Evolutionary conservation across 1,140 invertebrate species (phyloP), one percentile per base, ranked within the genome.

Genomic region (Pogonognathellus flavescens): DNA sequence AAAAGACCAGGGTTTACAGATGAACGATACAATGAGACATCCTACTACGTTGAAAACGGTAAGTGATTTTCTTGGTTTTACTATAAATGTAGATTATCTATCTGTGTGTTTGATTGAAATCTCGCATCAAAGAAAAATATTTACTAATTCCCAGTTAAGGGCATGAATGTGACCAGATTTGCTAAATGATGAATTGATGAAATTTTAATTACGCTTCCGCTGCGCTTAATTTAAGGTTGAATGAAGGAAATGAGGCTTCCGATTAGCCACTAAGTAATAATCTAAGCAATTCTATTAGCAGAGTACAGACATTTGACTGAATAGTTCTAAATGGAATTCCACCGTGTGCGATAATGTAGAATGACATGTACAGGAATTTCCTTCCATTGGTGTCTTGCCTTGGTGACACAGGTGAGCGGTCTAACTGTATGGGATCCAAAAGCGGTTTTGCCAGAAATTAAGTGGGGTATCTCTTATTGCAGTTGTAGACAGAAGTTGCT

Each of bases 31-130:
- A 96, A 97, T 91, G 96, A 98, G 92, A 97, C 97, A 31, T 97
- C 96, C 25, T 99, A 98, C 92, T 98, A 97, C 91, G 96, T 97
- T 90, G 97, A 99, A 93, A 98, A 98, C 93, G 97, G 97, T 97
- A 92, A 93, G 93, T 92, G n/a, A 84, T 53, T 57, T 84, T 18
- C 82, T 49, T 62, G 31, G 18, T 49, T 49, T 50, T 2, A 9
- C 25, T 82, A 1, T 11, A 18, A 14, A 14, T 31, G n/a, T 82
- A 16, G 55, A n/a, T n/a, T n/a, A n/a, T n/a, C n/a, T 20, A 16
- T 62, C 31, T 49, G 55, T 49, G 55, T 18, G 49, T n/a, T 11
- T 20, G 25, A 72, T 31, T 25, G 25, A 50, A 76, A 49, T 76
- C 49, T 49, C 18, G n/a, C 49, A 76, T 76, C 70, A 49, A 76